Base-by-base conservation (phyloP, 2,797 vertebrate genomes). In the Leptatherina wallacei region DNA sequence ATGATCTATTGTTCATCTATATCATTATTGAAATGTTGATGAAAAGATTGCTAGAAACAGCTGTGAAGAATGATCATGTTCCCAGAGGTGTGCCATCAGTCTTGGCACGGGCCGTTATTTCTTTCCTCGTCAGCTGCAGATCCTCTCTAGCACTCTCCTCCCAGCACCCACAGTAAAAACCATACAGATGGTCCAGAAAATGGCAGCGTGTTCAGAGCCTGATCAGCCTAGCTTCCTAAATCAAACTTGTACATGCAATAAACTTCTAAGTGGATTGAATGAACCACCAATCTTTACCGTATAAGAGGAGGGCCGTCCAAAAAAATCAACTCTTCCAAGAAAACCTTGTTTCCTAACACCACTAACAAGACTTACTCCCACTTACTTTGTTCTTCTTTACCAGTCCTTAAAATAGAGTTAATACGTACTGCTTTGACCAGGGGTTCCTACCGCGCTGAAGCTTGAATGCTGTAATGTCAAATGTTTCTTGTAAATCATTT, bases 311-410 rank as follows among this genome's bases (percentile, higher is more conserved):
- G 51, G 22, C 6, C 12, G 6, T 29, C 49, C 7, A 22, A 7
- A 13, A 14, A 12, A 54, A 24, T 54, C 51, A 54, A 14, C 51
- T 54, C 24, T 16, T 54, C 51, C 51, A 24, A 29, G 51, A 16
- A 54, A 24, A 54, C 24, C 51, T 54, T 13, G 11, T 54, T 3
- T 22, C 51, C n/a, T 29, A 54, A 54, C 51, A 14, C 51, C 24
- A 27, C 51, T 54, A 54, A 27, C 51, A 44, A 54, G 24, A 24
- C 51, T 54, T 27, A 54, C 24, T 54, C 24, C 51, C 51, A 29
- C 51, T 54, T 54, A 54, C 51, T 16, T 27, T 54, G 51, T 24
- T 54, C 51, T 54, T 54, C 49, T 52, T 52, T 52, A 27, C 51
- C 51, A 1, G 3, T 24, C 51, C 51, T 54, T 54, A 29, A 54